Conservation (phyloP, 2,888 invertebrate genomes). For the Eumerus sabulonum region DNA sequence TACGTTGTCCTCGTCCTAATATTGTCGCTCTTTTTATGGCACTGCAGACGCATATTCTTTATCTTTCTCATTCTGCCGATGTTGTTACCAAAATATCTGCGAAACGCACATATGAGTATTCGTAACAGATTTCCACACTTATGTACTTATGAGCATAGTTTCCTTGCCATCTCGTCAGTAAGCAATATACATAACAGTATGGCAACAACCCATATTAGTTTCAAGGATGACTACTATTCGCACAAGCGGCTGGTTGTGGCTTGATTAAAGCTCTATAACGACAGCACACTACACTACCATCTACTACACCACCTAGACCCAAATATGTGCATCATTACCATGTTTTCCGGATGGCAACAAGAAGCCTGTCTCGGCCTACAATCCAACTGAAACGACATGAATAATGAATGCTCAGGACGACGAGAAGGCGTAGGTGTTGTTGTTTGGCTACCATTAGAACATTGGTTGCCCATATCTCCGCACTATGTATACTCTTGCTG, state of each 20-base stretch:
- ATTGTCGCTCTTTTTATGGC: conserved; percentile 56
- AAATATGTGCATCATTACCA: conserved; percentile 58
- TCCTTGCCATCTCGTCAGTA: conserved; percentile 40
- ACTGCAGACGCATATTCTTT: conserved; percentile 64
- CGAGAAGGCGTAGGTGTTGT: conserved; percentile 49
- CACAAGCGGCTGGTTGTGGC: conserved; percentile 23
- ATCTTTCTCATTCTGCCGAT: conserved; percentile 57
- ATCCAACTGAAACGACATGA: conserved; percentile 30
- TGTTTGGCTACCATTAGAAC: conserved; percentile 31
- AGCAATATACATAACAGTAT: conserved; percentile 32
- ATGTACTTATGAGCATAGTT: conserved; percentile 35
- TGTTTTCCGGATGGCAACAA: conserved; percentile 62
- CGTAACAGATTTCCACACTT: conserved; percentile 11
- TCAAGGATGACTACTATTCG: conserved; percentile 60
- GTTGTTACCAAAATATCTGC: conserved; percentile 50
- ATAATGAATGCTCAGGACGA: conserved; percentile 40
- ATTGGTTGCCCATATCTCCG: conserved; percentile 20
- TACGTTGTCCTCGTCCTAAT: conserved; percentile 45
- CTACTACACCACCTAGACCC: conserved; percentile 25
- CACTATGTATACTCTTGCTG: conserved; percentile 18
- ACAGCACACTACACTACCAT: not conserved
- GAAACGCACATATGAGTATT: conserved; percentile 57
- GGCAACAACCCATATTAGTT: conserved; percentile 41
- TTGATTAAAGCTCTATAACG: not conserved
- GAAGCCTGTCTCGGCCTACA: conserved; percentile 29